Percentiles rank a stretch among this genome's conserved stretches.
Evolutionary conservation across 2,797 vertebrate genomes (phyloP).

Genomic region (Gastrophryne carolinensis): DNA sequence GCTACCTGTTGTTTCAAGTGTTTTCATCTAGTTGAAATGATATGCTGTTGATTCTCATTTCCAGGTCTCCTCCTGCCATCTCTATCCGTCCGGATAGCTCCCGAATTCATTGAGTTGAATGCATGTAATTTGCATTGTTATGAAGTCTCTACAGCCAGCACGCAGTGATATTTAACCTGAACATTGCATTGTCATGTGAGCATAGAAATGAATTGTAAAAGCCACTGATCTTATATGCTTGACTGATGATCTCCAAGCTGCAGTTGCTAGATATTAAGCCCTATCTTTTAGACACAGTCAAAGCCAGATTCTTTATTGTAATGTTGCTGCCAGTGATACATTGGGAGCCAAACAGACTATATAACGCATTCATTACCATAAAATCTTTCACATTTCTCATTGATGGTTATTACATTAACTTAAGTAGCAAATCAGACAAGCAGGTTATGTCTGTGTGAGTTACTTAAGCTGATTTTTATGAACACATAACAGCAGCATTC

Average conservation of each 20-base stretch:
- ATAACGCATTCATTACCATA: background rate
- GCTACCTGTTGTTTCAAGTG: background rate
- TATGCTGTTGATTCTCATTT: conserved; percentile 18
- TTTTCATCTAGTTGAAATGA: conserved; percentile 14
- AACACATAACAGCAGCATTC: no score
- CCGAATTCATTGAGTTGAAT: conserved; percentile 30
- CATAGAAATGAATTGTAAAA: conserved; percentile 48
- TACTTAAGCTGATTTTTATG: no score
- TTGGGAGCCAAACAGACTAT: background rate
- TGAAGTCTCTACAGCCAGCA: background rate
- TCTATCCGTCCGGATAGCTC: background rate
- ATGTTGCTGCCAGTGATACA: conserved; percentile 18
- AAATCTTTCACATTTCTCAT: background rate
- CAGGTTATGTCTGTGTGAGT: no score
- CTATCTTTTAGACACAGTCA: conserved; percentile 36
- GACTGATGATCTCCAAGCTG: conserved; percentile 45
- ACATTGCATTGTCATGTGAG: conserved; percentile 40
- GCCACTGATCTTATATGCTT: conserved; percentile 42
- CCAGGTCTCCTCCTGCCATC: conserved; percentile 11
- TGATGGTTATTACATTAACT: background rate
- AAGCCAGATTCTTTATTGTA: conserved; percentile 12
- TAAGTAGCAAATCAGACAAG: no score
- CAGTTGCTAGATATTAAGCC: conserved; percentile 36
- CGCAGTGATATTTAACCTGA: conserved; percentile 44
- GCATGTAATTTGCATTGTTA: conserved; percentile 40